Evolutionary conservation across 2,113 vertebrate genomes (phyloP).

Genomic region (Gyps fulvus): DNA sequence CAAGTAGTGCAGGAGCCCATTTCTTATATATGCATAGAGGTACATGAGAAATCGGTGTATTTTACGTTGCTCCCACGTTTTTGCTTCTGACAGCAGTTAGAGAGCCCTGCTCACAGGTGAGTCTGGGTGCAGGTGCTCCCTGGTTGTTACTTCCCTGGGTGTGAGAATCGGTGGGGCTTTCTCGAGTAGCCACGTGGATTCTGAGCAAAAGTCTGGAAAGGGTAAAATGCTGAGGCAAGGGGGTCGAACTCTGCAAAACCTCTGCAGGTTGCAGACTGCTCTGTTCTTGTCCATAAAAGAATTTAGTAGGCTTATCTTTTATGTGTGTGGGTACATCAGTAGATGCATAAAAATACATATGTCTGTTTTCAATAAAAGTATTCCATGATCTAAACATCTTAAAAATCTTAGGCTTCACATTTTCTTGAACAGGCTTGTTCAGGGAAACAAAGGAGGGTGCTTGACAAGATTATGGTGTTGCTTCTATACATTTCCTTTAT

Average conservation of each 20-base stretch:
- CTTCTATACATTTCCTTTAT: slow-evolving; percentile 57
- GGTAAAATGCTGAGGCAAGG: neutral
- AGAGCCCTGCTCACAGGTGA: neutral
- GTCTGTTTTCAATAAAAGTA: slow-evolving; percentile 52
- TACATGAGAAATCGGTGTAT: neutral
- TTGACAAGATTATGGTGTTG: slow-evolving; percentile 61
- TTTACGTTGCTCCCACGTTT: neutral
- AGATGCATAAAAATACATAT: slow-evolving; percentile 31
- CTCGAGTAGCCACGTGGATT: accelerated
- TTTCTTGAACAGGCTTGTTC: slow-evolving; percentile 42
- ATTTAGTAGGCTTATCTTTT: slow-evolving; percentile 52
- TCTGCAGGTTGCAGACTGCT: slow-evolving; percentile 27
- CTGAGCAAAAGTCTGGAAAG: neutral
- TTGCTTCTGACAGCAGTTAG: neutral
- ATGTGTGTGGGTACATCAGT: slow-evolving; percentile 12
- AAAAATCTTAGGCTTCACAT: slow-evolving; percentile 46
- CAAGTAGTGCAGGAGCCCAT: accelerated
- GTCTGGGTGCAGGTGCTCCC: neutral
- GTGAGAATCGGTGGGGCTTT: neutral
- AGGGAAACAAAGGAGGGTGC: slow-evolving; percentile 45
- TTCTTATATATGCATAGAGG: neutral
- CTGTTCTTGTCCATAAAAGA: slow-evolving; percentile 3
- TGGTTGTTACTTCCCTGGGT: neutral
- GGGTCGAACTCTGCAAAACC: neutral
- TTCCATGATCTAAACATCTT: slow-evolving; percentile 43